These are phyloP conservation scores for Drosophila truncata DNA, from an alignment of 1,140 invertebrate genomes.

Conservation along the genomic window DNA sequence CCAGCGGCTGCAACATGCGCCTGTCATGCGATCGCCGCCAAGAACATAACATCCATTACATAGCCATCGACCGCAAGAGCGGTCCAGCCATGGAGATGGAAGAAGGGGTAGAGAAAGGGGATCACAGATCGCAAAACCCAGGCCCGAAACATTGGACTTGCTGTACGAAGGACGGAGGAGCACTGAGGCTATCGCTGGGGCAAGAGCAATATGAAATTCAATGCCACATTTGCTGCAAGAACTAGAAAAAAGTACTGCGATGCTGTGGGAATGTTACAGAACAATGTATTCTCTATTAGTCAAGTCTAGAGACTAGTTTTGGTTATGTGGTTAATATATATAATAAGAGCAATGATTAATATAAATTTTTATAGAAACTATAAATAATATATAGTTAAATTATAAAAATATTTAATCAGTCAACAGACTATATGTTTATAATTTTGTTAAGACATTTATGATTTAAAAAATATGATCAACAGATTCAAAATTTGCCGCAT, in stretches of 20 bases:
- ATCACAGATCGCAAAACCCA: constrained; percentile 16
- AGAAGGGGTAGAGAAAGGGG: neutral
- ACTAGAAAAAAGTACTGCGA: constrained; percentile 62
- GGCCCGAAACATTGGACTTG: constrained; percentile 17
- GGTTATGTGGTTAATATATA: neutral
- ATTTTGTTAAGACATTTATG: too few relatives aligned
- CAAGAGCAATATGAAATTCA: constrained; percentile 81
- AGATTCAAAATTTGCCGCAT: too few relatives aligned
- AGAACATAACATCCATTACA: constrained; percentile 83
- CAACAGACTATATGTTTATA: too few relatives aligned
- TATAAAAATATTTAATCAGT: neutral
- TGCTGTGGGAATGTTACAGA: constrained; percentile 10
- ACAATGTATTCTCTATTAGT: constrained; percentile 21
- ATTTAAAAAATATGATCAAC: too few relatives aligned
- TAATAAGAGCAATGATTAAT: neutral
- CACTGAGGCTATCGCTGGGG: constrained; percentile 24
- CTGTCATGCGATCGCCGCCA: constrained; percentile 83
- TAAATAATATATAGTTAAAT: neutral
- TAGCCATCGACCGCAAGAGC: constrained; percentile 50
- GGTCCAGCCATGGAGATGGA: constrained; percentile 20
- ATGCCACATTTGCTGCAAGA: constrained; percentile 80
- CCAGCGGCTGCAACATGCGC: constrained; percentile 82
- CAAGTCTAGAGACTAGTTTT: too few relatives aligned
- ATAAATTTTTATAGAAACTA: too few relatives aligned
- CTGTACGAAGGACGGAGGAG: constrained; percentile 21